Conservation (phyloP, 2,888 invertebrate genomes). For the Embidobia sp. region DNA sequence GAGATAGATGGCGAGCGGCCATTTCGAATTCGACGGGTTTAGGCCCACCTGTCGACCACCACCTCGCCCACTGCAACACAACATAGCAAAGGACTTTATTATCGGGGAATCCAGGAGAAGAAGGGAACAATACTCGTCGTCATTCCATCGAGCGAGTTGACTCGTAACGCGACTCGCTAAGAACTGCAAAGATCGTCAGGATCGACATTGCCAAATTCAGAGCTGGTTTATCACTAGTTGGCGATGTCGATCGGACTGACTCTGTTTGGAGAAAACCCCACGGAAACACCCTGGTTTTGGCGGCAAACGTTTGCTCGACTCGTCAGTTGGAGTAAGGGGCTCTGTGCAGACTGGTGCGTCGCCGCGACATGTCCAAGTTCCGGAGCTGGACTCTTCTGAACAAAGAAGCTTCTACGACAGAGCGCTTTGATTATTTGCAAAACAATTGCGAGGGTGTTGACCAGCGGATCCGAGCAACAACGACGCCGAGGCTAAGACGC, state of each 20-base stretch:
- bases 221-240: slow-evolving; percentile 12
- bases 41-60: slow-evolving; percentile 72
- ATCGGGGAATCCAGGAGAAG: slow-evolving; percentile 3
- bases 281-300: slow-evolving; percentile 4
- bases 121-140: slow-evolving; percentile 4
- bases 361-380: too few species aligned
- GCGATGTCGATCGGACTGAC: slow-evolving; percentile 23
- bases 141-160: slow-evolving; percentile 56
- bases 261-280: slow-evolving; percentile 5
- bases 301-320: slow-evolving; percentile 28
- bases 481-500: too few species aligned
- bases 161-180: slow-evolving; percentile 29
- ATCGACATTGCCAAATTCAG: slow-evolving; percentile 29
- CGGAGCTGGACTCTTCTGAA: background rate
- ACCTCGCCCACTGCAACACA: slow-evolving; percentile 75
- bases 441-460: slow-evolving; percentile 24
- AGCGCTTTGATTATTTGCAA: slow-evolving; percentile 3
- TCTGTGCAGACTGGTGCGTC: too few species aligned
- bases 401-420: background rate
- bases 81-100: slow-evolving; percentile 66
- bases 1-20: slow-evolving; percentile 29
- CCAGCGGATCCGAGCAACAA: too few species aligned
- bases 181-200: slow-evolving; percentile 7
- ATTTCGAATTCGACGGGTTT: slow-evolving; percentile 31
- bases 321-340: too few species aligned